Percentiles rank a stretch among this genome's conserved stretches.
phyloP scores from a whole-genome alignment of 2,113 vertebrate species.

The Nothocercus nigrocapillus region DNA sequence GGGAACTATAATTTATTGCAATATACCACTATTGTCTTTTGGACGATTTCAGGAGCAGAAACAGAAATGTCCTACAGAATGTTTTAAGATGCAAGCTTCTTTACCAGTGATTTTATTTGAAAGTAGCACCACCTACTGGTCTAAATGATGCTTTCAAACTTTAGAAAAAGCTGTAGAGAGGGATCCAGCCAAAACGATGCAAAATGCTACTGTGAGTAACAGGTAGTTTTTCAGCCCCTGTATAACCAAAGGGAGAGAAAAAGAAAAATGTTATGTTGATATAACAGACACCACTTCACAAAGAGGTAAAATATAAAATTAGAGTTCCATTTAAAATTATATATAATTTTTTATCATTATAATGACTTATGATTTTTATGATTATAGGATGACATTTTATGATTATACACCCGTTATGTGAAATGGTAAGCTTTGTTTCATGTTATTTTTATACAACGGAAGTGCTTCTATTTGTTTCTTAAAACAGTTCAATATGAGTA shows the following conservation, averaged over 20 bases:
- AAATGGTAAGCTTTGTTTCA: not conserved
- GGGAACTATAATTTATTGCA: not conserved
- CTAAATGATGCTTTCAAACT: conserved; percentile 53
- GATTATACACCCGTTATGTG: not conserved
- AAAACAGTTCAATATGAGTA: not conserved
- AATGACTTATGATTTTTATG: not conserved
- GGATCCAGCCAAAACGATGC: conserved; percentile 81
- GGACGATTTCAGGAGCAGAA: not conserved
- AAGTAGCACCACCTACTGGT: conserved; percentile 70
- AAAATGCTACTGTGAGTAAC: conserved; percentile 80
- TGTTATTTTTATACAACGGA: not conserved
- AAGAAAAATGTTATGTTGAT: not conserved
- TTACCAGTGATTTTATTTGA: not conserved
- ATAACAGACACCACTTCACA: not conserved
- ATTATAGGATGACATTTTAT: not conserved
- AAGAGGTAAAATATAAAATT: not conserved
- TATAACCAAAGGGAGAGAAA: conserved; percentile 13
- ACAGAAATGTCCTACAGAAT: not conserved
- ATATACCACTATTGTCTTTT: not conserved
- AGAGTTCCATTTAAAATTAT: not conserved
- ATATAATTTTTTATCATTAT: no score
- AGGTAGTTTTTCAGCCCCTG: conserved; percentile 83
- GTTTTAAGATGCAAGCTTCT: not conserved
- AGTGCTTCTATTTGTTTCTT: not conserved
- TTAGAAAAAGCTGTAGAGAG: conserved; percentile 86